These are phyloP conservation scores for Blennius ocellaris DNA, from an alignment of 2,113 vertebrate genomes.

Conservation along the genomic window DNA sequence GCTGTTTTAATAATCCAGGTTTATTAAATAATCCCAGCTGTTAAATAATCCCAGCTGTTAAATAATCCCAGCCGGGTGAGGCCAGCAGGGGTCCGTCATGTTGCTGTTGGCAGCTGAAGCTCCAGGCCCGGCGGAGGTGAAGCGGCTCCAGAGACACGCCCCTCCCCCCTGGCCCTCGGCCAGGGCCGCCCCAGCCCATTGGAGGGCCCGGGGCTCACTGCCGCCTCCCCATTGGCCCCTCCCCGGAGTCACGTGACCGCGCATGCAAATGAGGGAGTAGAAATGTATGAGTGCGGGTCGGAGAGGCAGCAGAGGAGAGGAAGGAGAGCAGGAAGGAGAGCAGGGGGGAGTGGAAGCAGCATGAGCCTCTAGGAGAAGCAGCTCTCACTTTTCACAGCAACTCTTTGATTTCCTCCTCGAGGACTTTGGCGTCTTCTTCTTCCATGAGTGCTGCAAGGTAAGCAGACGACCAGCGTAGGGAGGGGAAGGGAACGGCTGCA, in stretches of 20 bases:
- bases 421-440: not conserved
- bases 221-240: constrained; percentile 46
- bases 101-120: constrained; percentile 48
- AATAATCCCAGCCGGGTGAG: too few species aligned
- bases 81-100: constrained; percentile 70
- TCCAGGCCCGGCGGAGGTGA: constrained; percentile 32
- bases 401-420: too few species aligned
- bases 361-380: constrained; percentile 24
- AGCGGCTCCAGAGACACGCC: constrained; percentile 13
- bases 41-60: too few species aligned
- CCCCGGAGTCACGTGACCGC: constrained; percentile 47
- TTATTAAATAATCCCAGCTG: too few species aligned
- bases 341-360: too few species aligned
- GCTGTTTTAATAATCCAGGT: too few species aligned
- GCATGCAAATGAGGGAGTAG: constrained; percentile 69
- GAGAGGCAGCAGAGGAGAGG: constrained; percentile 19
- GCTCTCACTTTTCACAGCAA: not conserved
- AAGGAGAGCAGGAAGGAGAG: constrained; percentile 31
- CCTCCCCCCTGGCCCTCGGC: constrained; percentile 38
- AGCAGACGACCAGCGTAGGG: too few species aligned
- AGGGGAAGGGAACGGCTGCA: too few species aligned
- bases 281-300: constrained; percentile 58
- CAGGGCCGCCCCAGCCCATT: constrained; percentile 36
- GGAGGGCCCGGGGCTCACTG: constrained; percentile 11
- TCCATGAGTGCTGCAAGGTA: constrained; percentile 76